Evolutionary conservation across 2,888 invertebrate species (phyloP).

Genomic region (Girardia tigrina): DNA sequence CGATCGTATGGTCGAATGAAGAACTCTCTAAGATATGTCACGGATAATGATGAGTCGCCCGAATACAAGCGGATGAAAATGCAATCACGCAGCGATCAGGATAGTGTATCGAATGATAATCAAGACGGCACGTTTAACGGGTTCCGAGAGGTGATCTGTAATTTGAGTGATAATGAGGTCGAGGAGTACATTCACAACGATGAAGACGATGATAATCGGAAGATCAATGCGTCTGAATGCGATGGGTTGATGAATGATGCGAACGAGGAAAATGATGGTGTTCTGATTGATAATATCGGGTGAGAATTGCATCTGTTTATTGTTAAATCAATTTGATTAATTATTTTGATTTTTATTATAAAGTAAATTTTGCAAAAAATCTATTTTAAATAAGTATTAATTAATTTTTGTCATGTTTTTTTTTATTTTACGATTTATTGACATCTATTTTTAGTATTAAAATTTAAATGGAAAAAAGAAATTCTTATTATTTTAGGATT

Average conservation of each 20-base stretch:
- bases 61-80: slow-evolving; percentile 23
- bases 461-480: too few species aligned
- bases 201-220: neutral
- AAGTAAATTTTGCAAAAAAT: too few species aligned
- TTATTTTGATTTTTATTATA: too few species aligned
- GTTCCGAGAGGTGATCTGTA: neutral
- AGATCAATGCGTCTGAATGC: neutral
- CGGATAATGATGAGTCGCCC: slow-evolving; percentile 15
- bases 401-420: too few species aligned
- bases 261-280: neutral
- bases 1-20: slow-evolving; percentile 14
- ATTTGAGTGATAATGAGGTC: slow-evolving; percentile 14
- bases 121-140: neutral
- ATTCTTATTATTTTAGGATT: too few species aligned
- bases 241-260: neutral
- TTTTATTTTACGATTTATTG: too few species aligned
- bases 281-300: slow-evolving; percentile 20
- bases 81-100: neutral
- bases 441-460: too few species aligned
- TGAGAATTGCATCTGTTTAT: too few species aligned
- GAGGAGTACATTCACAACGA: slow-evolving; percentile 4
- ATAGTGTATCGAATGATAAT: slow-evolving; percentile 12
- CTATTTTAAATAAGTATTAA: too few species aligned
- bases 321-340: too few species aligned
- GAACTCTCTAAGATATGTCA: slow-evolving; percentile 5